phyloP scores from a whole-genome alignment of 2,888 invertebrate species.

The Sarcophaga rosellei region DNA sequence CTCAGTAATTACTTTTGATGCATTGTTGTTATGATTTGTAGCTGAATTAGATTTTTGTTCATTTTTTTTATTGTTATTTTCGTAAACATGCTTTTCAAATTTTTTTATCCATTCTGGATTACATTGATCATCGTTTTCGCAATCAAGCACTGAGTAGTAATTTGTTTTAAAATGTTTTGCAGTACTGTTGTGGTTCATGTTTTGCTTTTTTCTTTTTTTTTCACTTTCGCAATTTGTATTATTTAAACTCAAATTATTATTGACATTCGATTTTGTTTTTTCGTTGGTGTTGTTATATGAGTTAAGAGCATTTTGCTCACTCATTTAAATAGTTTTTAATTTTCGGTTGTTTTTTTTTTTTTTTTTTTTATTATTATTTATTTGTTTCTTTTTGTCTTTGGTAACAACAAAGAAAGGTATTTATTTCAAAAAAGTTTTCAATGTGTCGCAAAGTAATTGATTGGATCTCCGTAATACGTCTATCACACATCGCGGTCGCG shows the following conservation, averaged over 20 bases:
- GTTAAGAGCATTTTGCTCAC: conserved; percentile 6
- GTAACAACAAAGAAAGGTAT: no score
- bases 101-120: conserved; percentile 9
- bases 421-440: no score
- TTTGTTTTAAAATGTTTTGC: conserved; percentile 23
- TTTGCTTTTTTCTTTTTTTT: conserved; percentile 22
- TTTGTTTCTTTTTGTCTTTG: no score
- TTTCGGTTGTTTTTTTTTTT: no score
- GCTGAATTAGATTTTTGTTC: neutral
- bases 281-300: neutral
- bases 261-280: neutral
- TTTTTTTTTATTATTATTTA: no score
- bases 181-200: neutral
- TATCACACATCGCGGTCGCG: no score
- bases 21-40: conserved; percentile 9
- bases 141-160: conserved; percentile 20
- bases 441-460: no score
- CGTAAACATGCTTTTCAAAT: conserved; percentile 20
- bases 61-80: conserved; percentile 11
- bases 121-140: conserved; percentile 14
- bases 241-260: neutral
- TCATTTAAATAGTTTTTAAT: neutral
- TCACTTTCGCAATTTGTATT: no score
- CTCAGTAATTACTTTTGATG: neutral
- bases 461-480: no score